Evolutionary conservation across 1,140 invertebrate genomes (phyloP).

Genomic region (Wiebesia pumilae): DNA sequence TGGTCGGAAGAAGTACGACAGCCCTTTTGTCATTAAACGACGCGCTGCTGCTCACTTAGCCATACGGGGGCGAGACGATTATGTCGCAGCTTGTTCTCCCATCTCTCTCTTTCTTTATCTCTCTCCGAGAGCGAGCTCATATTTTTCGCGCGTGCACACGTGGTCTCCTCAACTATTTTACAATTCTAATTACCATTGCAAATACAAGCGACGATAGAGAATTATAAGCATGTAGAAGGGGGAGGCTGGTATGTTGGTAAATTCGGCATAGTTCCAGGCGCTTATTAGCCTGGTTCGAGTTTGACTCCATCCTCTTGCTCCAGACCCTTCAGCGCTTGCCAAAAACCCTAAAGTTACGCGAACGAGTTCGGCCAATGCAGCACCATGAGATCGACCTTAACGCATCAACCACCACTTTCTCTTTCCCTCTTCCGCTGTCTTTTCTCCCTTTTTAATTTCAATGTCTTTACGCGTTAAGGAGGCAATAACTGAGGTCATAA

Average conservation of each 20-base stretch:
- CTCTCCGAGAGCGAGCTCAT: not conserved
- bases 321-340: too few species aligned
- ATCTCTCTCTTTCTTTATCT: not conserved
- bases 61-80: constrained; percentile 28
- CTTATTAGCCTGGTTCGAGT: constrained; percentile 41
- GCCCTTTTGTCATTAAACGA: constrained; percentile 16
- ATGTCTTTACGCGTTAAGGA: not conserved
- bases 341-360: too few species aligned
- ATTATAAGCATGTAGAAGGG: constrained; percentile 45
- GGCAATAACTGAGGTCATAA: not conserved
- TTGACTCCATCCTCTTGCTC: too few species aligned
- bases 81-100: not conserved
- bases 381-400: not conserved
- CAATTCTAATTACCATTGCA: constrained; percentile 69
- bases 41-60: constrained; percentile 32
- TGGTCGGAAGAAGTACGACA: not conserved
- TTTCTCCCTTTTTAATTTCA: not conserved
- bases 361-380: too few species aligned
- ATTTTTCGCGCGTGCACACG: constrained; percentile 21
- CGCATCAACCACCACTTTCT: not conserved
- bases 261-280: constrained; percentile 5
- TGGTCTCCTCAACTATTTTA: constrained; percentile 50
- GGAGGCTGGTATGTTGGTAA: constrained; percentile 56
- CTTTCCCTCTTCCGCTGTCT: not conserved
- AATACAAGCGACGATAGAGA: constrained; percentile 60